Evolutionary conservation across 1,140 invertebrate species (phyloP).

Genomic region (Drepana arcuata): DNA sequence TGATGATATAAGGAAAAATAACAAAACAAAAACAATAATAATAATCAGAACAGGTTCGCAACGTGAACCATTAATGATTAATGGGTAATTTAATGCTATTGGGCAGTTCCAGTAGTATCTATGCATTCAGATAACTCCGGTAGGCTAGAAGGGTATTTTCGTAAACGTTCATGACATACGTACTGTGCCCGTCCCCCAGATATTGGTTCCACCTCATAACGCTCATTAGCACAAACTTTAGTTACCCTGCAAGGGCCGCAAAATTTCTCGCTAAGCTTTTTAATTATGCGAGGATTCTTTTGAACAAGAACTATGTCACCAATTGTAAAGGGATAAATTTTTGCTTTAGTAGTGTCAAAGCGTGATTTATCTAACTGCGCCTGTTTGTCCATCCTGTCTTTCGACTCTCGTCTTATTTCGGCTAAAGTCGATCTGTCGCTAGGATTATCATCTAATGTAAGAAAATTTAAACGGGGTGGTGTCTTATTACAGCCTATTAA

Average conservation of each 20-base stretch:
- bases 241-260: constrained; percentile 7
- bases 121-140: not conserved
- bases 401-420: not conserved
- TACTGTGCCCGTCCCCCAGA: not conserved
- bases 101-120: too few relatives aligned
- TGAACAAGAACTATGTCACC: constrained; percentile 11
- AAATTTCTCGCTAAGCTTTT: constrained; percentile 13
- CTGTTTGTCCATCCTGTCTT: constrained; percentile 2
- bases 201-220: constrained; percentile 2
- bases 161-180: constrained; percentile 1
- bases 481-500: constrained; percentile 32
- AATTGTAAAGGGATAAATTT: constrained; percentile 4
- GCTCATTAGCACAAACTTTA: constrained; percentile 1
- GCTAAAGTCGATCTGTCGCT: constrained; percentile 2
- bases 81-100: too few relatives aligned
- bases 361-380: constrained; percentile 9
- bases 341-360: constrained; percentile 15
- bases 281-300: constrained; percentile 8
- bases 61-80: too few relatives aligned
- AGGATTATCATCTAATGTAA: constrained; percentile 7
- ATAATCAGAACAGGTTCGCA: too few relatives aligned
- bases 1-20: too few relatives aligned
- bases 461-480: constrained; percentile 23
- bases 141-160: not conserved
- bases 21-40: too few relatives aligned